Base-by-base conservation (phyloP, 2,888 invertebrate genomes). In the Eupeodes latifasciatus region DNA sequence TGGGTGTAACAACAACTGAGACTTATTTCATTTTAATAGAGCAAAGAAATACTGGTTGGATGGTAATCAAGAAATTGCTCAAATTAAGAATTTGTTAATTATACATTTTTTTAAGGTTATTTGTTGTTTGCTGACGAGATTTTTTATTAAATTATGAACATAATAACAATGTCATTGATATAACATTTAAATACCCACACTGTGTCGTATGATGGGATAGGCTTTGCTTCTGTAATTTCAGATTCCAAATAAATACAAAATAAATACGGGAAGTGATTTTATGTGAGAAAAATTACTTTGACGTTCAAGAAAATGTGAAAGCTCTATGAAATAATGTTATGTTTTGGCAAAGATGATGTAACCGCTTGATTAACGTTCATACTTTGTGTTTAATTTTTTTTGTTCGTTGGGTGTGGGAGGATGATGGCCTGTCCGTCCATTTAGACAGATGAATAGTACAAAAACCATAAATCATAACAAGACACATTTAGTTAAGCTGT, bases 231-330 rank as follows among this genome's bases (percentile, higher is more conserved):
- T 69, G 53, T 27, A 27, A 27, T 57, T 40, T 57, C 16, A 27
- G 2, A 27, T 71, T 40, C 5, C 14, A 16, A 40, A 55, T n/a
- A 40, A n/a, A 57, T 11, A 44, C 0, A 55, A 55, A 53, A 12
- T 19, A 71, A 12, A 34, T 53, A n/a, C 19, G 55, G 71, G 71
- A 71, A 71, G 71, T 51, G 19, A 57, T 55, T 40, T 40, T 71
- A 19, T 71, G 55, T 19, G 71, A 40, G 36, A 69, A 40, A 69
- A 69, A 16, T n/a, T 36, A 36, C 14, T 53, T 16, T 53, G 36
- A 55, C 6, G 66, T 14, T 44, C 10, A 12, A 71, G 0, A 40
- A 19, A 55, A 44, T 19, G 16, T 55, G 9, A 71, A 71, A 55
- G 55, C 44, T 44, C 44, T 71, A 53, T 55, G 16, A 19, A 55